Evolutionary conservation across 2,888 invertebrate genomes (phyloP).

Genomic region (Saturnia japonica): DNA sequence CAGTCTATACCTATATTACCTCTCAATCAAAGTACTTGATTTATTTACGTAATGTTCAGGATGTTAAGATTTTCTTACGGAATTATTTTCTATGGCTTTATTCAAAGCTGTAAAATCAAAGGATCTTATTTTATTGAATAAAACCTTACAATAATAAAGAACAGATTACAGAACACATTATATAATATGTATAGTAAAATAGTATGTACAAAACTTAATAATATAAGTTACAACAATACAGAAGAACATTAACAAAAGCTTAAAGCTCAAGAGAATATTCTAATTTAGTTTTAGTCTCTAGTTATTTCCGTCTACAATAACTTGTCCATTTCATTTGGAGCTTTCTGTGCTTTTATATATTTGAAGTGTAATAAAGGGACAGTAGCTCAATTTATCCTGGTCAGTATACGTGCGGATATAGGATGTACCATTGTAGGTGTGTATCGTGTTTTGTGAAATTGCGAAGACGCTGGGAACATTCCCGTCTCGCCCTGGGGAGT

Average conservation of each 20-base stretch:
- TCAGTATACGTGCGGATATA: constrained; percentile 50
- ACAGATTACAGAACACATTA: not conserved
- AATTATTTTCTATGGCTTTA: no score
- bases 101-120: not conserved
- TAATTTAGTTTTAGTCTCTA: constrained; percentile 73
- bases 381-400: constrained; percentile 54
- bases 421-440: constrained; percentile 54
- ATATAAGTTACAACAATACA: constrained; percentile 11
- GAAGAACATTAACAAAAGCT: constrained; percentile 40
- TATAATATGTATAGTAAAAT: not conserved
- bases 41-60: no score
- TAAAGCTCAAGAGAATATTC: constrained; percentile 68
- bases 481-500: constrained; percentile 62
- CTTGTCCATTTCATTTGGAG: constrained; percentile 52
- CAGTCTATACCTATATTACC: no score
- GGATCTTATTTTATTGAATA: not conserved
- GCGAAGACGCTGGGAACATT: constrained; percentile 65
- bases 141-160: not conserved
- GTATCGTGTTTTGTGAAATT: constrained; percentile 73
- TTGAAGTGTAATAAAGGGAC: constrained; percentile 37
- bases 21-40: no score
- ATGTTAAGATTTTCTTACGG: no score
- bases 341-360: constrained; percentile 45
- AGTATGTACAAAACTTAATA: not conserved
- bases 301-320: constrained; percentile 69